phyloP scores from a whole-genome alignment of 2,113 vertebrate genomes.

The Oceanites oceanicus region DNA sequence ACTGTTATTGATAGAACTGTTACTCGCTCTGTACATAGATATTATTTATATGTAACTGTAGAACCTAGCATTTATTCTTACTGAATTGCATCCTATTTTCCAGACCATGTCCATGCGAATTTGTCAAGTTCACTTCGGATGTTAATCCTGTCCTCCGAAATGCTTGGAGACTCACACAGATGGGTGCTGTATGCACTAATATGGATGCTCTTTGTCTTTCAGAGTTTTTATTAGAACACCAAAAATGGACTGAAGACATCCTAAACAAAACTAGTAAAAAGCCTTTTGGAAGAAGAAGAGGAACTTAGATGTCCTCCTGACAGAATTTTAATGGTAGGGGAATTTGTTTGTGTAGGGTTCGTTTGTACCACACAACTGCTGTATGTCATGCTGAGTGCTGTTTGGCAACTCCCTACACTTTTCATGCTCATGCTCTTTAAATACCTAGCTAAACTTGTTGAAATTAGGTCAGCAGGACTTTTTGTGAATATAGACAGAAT shows the following conservation, averaged over 20 bases:
- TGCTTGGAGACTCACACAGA: neutral
- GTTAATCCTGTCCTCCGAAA: neutral
- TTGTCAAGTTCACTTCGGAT: fast-evolving
- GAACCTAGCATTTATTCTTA: neutral
- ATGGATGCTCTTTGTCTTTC: neutral
- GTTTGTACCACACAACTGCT: neutral
- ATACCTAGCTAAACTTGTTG: neutral
- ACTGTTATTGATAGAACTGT: neutral
- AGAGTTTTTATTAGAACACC: neutral
- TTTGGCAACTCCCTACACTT: neutral
- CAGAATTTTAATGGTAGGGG: neutral
- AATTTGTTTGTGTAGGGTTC: neutral
- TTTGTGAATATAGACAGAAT: neutral
- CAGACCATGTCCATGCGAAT: neutral
- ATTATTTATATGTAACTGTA: neutral
- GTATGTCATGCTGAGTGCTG: neutral
- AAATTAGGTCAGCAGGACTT: neutral
- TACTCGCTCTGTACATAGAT: neutral
- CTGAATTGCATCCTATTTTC: neutral
- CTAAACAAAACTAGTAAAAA: neutral
- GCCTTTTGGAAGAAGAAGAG: neutral
- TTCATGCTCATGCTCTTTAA: neutral
- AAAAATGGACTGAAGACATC: neutral
- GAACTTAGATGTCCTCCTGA: neutral
- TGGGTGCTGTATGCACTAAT: neutral